Base-by-base conservation (phyloP, 2,113 vertebrate genomes). In the Leptosomus discolor region DNA sequence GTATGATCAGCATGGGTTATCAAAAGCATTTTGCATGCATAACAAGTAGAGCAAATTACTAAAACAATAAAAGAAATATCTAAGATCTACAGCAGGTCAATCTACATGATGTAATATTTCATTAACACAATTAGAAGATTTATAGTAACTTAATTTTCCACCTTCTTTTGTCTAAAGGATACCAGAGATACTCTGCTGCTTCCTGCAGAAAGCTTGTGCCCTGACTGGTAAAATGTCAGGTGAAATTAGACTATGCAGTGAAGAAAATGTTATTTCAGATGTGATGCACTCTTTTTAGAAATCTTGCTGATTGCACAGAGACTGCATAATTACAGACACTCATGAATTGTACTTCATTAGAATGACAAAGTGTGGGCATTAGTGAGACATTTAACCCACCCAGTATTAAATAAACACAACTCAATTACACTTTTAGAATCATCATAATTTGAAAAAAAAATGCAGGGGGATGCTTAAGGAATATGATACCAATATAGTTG, bases 301-400 rank as follows among this genome's bases (percentile, higher is more conserved):
- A 97, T 95, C 89, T 90, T 86, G 69, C 89, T 96, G 95, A 97
- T 95, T 88, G 94, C 36, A 85, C 60, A 90, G 83, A 96, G 92
- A 78, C 85, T 94, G 75, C 86, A 86, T 96, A 97, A 97, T 97
- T 79, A 97, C 48, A 92, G 75, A 53, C 67, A 94, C 75, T 92
- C 27, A 60, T 43, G 76, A 94, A 95, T 29, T 93, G 45, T 60
- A 92, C n/a, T 82, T 92, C 81, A 90, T 91, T 96, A 95, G 76
- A 97, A 94, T 73, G 96, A 97, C 95, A 96, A 96, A 93, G 82
- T 88, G 56, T 54, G n/a, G 1, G n/a, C 83, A 78, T 22, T 81
- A 75, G 65, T 48, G 41, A 96, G 83, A 96, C 20, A 71, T 93
- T 92, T 90, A 92, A 96, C 54, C 41, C 54, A 84, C 26, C n/a